Evolutionary conservation across 2,113 vertebrate species (phyloP), one percentile per base, ranked within the genome.

Genomic region (Carettochelys insculpta): DNA sequence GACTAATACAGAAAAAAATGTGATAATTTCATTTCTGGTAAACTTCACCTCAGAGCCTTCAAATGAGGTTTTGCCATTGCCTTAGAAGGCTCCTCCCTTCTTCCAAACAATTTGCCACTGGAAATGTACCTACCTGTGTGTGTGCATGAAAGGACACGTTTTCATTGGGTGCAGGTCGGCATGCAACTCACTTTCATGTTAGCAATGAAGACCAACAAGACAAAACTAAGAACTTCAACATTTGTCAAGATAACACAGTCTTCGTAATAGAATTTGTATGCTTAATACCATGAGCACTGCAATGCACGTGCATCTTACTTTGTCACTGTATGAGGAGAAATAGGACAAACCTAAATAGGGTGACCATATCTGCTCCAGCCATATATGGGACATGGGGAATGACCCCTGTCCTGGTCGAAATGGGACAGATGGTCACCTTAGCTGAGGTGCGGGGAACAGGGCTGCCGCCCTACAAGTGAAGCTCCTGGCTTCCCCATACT

Each of bases 161-260:
- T 90, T 80, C 92, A 91, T 93, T 52, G 73, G 91, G 91, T 90
- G 51, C 78, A 94, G 75, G 96, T 94, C 92, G 54, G 48, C 81
- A 45, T 54, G 71, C 58, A 65, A 78, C 68, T 84, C 77, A 38
- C 78, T 92, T 92, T 92, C 83, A 54, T 89, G 88, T 82, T 92
- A 94, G 87, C 78, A 84, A 91, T 90, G 90, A 91, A 93, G 91
- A 94, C 85, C 77, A 92, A 91, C 82, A 96, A 93, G 75, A 58
- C 41, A 94, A 90, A 95, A 92, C 91, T 90, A 90, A 61, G 92
- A 91, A 75, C 86, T 93, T 95, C 89, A 93, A 84, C 91, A 61
- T 95, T 96, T 89, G 89, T 75, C 1, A 1, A 84, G 51, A 80
- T 54, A 93, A 94, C 90, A 85, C 78, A 94, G 96, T 90, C 91